Base-by-base conservation (phyloP, 2,888 invertebrate genomes). In the Clivina fossor region DNA sequence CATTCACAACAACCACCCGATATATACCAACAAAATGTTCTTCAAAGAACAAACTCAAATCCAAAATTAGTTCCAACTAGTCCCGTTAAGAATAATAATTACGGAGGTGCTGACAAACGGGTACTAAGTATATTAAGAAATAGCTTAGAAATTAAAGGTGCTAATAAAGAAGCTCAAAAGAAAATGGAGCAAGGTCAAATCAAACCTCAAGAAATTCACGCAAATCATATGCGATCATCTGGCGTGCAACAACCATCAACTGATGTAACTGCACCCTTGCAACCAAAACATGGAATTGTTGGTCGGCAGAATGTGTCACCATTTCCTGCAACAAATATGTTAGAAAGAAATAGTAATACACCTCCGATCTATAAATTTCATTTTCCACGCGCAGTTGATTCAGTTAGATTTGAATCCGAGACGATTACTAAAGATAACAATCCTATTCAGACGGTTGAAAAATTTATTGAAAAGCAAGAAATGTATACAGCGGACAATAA, bases 81-180 rank as follows among this genome's bases (percentile, higher is more conserved):
- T 19, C 55, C 46, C 3, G 61, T 63, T 26, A 60, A 56, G 33
- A 63, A 64, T 24, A 66, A 64, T 49, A 65, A 66, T 51, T 41
- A 64, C 58, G 75, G 76, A 33, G 72, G 77, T 19, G 83, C 82
- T 26, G 83, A 86, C 67, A 85, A 86, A 68, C 77, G 82, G 59
- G 85, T 87, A n/a, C 73, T 87, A 58, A 85, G 83, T 66, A 79
- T 88, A 65, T 71, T 88, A 48, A 76, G 87, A 65, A 85, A 83
- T 63, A 88, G 84, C 69, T 75, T 88, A 64, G 87, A 88, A 74
- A 83, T 80, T 43, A 85, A 82, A 57, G 78, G 76, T 35, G 76
- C 75, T 51, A n/a, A n/a, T n/a, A 73, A 75, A 55, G 83, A 83
- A 63, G 76, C 79, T 16, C 70, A 76, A 57, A 80, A 78, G 66